Conservation (phyloP, 2,797 vertebrate genomes). For the Enteromius fasciolatus region DNA sequence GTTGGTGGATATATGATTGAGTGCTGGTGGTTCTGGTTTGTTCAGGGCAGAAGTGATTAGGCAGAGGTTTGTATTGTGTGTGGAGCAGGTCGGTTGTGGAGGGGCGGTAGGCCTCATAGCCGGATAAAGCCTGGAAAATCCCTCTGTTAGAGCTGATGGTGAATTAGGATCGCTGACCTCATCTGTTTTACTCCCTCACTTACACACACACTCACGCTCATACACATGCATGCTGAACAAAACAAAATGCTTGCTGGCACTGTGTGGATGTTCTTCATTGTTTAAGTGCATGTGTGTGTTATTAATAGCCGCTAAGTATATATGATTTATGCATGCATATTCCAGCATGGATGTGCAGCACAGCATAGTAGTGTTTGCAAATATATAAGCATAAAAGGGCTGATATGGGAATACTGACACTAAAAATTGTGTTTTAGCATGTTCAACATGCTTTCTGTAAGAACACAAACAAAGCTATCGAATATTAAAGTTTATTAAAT, state of each 20-base stretch:
- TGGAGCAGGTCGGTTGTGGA: conserved; percentile 15
- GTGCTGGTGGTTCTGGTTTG: conserved; percentile 43
- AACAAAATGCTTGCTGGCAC: conserved; percentile 43
- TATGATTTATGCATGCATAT: background rate
- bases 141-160: conserved; percentile 54
- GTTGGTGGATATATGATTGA: background rate
- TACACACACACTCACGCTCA: conserved; percentile 58
- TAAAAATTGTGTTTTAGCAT: conserved; percentile 16
- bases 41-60: conserved; percentile 64
- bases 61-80: conserved; percentile 63
- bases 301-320: background rate
- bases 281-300: conserved; percentile 36
- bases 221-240: conserved; percentile 33
- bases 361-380: background rate
- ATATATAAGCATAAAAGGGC: background rate
- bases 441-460: background rate
- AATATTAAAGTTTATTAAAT: background rate
- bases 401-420: background rate
- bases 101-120: conserved; percentile 23
- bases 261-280: conserved; percentile 36
- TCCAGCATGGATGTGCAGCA: background rate
- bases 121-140: conserved; percentile 62
- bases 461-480: background rate
- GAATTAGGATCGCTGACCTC: conserved; percentile 77
- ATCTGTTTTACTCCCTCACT: conserved; percentile 67